phyloP scores from a whole-genome alignment of 2,888 invertebrate species.

The Heliconius ethilla region DNA sequence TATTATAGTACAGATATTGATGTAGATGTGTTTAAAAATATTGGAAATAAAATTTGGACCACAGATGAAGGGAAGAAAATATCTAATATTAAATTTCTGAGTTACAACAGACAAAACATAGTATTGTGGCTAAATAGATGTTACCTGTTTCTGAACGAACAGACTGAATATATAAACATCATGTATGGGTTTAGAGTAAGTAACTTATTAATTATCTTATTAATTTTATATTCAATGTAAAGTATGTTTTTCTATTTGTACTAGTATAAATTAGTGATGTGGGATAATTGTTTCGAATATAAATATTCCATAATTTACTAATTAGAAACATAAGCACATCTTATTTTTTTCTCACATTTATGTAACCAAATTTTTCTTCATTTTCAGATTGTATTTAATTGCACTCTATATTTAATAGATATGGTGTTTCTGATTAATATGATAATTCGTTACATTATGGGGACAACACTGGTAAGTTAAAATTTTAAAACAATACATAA shows the following conservation, averaged over 20 bases:
- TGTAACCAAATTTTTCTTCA: neutral
- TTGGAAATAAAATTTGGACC: slow-evolving; percentile 23
- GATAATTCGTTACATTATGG: slow-evolving; percentile 36
- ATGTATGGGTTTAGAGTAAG: slow-evolving; percentile 45
- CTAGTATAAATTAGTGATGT: too few species aligned
- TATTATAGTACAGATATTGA: slow-evolving; percentile 21
- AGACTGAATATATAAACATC: slow-evolving; percentile 43
- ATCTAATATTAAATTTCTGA: slow-evolving; percentile 25
- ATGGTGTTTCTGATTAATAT: slow-evolving; percentile 39
- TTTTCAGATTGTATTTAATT: slow-evolving; percentile 42
- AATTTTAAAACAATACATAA: neutral
- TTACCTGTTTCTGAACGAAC: slow-evolving; percentile 44
- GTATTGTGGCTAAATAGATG: slow-evolving; percentile 42
- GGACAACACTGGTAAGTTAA: slow-evolving; percentile 20
- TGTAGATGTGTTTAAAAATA: slow-evolving; percentile 24
- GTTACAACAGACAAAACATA: slow-evolving; percentile 22
- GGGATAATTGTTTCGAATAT: too few species aligned
- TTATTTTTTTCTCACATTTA: neutral
- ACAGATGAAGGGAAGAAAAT: slow-evolving; percentile 8
- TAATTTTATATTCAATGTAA: too few species aligned
- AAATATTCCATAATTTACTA: too few species aligned
- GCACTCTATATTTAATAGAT: slow-evolving; percentile 38
- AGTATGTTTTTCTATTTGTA: too few species aligned
- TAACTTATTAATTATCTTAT: neutral
- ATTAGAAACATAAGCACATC: too few species aligned